These are phyloP conservation scores for Taurulus bubalis DNA, from an alignment of 2,113 vertebrate species.

Conservation along the genomic window DNA sequence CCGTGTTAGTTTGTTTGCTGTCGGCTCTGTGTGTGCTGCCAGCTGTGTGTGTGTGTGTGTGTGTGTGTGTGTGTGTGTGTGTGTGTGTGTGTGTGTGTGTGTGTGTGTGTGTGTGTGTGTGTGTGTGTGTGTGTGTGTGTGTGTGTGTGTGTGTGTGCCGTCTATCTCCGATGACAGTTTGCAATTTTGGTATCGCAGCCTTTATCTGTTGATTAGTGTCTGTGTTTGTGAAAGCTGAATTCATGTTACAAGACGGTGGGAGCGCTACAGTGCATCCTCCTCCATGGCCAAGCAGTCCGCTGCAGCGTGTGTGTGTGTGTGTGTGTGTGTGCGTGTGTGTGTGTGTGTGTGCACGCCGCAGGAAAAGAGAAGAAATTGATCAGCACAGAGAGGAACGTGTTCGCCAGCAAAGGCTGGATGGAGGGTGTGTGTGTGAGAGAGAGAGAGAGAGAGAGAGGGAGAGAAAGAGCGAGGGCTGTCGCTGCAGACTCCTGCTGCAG, in stretches of 20 bases:
- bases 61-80: too few relatives aligned
- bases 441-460: constrained; percentile 59
- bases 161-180: constrained; percentile 34
- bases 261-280: constrained; percentile 41
- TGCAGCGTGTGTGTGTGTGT: constrained; percentile 47
- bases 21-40: too few relatives aligned
- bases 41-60: too few relatives aligned
- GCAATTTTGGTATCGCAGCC: constrained; percentile 7
- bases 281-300: constrained; percentile 47
- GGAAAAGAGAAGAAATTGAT: constrained; percentile 80
- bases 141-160: too few relatives aligned
- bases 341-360: constrained; percentile 38
- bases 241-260: constrained; percentile 26
- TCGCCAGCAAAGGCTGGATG: constrained; percentile 74
- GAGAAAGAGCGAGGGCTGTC: constrained; percentile 75
- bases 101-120: too few relatives aligned
- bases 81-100: too few relatives aligned
- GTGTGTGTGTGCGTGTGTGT: constrained; percentile 27
- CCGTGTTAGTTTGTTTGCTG: not conserved
- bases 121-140: too few relatives aligned
- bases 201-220: constrained; percentile 18
- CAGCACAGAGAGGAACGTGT: constrained; percentile 77
- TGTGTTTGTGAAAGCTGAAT: constrained; percentile 28
- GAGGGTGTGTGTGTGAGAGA: constrained; percentile 75
- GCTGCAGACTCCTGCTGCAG: constrained; percentile 82